Evolutionary conservation across 2,113 vertebrate species (phyloP).

Genomic region (Notechis scutatus): DNA sequence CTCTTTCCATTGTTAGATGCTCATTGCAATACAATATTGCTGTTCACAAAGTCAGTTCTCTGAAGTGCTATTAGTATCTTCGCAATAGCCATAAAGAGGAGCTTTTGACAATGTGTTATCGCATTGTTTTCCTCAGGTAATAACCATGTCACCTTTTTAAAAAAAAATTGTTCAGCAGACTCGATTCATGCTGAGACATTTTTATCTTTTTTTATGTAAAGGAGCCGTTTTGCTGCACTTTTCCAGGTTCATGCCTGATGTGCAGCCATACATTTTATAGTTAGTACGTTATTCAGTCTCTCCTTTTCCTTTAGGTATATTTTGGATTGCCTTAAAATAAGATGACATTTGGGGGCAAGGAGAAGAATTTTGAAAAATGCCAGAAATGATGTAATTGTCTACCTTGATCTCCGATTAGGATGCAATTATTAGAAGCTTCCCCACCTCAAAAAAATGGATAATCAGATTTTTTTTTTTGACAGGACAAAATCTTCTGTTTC

Average conservation of each 20-base stretch:
- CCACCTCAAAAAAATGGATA: not conserved
- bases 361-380: not conserved
- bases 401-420: not conserved
- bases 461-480: not conserved
- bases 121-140: constrained; percentile 20
- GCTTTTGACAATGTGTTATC: constrained; percentile 30
- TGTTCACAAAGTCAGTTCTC: constrained; percentile 18
- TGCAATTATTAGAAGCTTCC: constrained; percentile 5
- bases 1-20: constrained; percentile 33
- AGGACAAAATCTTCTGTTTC: not conserved
- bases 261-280: not conserved
- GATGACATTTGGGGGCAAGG: not conserved
- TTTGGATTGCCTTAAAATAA: constrained; percentile 24
- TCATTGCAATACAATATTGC: constrained; percentile 21
- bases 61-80: constrained; percentile 36
- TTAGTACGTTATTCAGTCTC: constrained; percentile 14
- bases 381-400: not conserved
- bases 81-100: constrained; percentile 37
- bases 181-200: constrained; percentile 42
- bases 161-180: constrained; percentile 17
- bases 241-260: not conserved
- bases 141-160: constrained; percentile 24
- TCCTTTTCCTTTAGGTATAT: not conserved
- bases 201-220: constrained; percentile 14
- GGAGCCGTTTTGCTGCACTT: constrained; percentile 20